Percentiles rank a stretch among this genome's conserved stretches.
phyloP scores from a whole-genome alignment of 2,888 invertebrate genomes.

The Coleophora deauratella region DNA sequence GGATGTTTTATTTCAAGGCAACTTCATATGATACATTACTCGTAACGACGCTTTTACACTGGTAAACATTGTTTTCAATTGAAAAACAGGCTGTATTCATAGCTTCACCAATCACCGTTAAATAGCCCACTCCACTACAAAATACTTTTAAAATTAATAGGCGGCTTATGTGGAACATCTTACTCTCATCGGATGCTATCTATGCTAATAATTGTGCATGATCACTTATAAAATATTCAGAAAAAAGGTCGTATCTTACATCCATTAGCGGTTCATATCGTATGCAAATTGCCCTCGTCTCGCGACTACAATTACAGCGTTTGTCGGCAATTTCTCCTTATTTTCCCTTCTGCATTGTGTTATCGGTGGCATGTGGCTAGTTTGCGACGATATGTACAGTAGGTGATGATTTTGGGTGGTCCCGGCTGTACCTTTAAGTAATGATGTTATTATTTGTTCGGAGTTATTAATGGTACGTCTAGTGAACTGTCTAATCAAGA shows the following conservation, averaged over 20 bases:
- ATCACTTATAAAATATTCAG: slow-evolving; percentile 42
- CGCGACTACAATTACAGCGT: slow-evolving; percentile 43
- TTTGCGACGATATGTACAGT: slow-evolving; percentile 39
- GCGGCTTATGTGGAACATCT: slow-evolving; percentile 6
- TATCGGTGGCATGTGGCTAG: slow-evolving; percentile 32
- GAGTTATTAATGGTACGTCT: slow-evolving; percentile 58
- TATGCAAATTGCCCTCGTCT: slow-evolving; percentile 60
- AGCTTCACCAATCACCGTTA: too few relatives aligned
- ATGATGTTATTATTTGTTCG: slow-evolving; percentile 67
- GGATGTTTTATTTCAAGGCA: too few relatives aligned
- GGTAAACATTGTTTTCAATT: too few relatives aligned
- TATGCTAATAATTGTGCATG: slow-evolving; percentile 55
- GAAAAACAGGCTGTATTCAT: too few relatives aligned
- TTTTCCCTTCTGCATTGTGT: slow-evolving; percentile 34
- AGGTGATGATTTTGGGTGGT: slow-evolving; percentile 73
- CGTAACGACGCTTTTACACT: too few relatives aligned
- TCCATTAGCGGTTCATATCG: slow-evolving; percentile 62
- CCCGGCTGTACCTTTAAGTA: slow-evolving; percentile 35
- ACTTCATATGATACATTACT: too few relatives aligned
- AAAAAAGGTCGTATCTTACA: slow-evolving; percentile 48
- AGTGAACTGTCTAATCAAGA: slow-evolving; percentile 62
- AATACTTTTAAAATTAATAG: slow-evolving; percentile 2
- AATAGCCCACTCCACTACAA: too few relatives aligned
- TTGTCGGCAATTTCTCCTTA: slow-evolving; percentile 44
- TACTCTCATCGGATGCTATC: slow-evolving; percentile 39